Evolutionary conservation across 2,797 vertebrate species (phyloP), one percentile per base, ranked within the genome.

Genomic region (Dermochelys coriacea): DNA sequence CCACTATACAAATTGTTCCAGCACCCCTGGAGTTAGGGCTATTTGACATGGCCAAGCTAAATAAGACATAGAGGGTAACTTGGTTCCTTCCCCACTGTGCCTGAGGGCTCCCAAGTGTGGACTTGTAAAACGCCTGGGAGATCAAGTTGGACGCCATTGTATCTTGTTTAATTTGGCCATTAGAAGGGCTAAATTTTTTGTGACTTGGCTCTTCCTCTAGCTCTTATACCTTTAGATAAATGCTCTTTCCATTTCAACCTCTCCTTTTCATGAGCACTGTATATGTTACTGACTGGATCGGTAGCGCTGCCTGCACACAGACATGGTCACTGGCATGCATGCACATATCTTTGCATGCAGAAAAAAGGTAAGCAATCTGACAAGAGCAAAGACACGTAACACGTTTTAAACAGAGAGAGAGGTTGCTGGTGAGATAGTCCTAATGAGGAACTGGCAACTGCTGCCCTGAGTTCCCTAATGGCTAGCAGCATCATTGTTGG

Each of bases 81-180:
- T 68, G 79, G 21, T 50, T 95, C 89, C 91, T 71, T 54, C 94
- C 47, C 18, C 50, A 91, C 71, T 57, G 84, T 27, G n/a, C 45
- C 50, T 64, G 89, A 96, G 90, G 94, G 86, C 85, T 84, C 89
- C 80, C 88, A 93, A 96, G 85, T 93, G 82, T 91, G 84, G 94
- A 84, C 92, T 96, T 85, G 6, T 91, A 94, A 96, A 97, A 97
- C 93, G 91, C 94, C 92, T 97, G 55, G 88, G 75, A 94, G 96
- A 93, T 90, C 95, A 92, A 96, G 52, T 82, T 88, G 41, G 93
- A 91, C 91, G 64, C 92, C 96, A 90, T 95, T 93, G 89, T 97
- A 91, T 93, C 93, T 94, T 98, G 97, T 97, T 98, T 98, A 95
- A 93, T 80, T 98, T 98, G 97, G 97, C 95, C 93, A 49, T 89